Evolutionary conservation across 2,113 vertebrate genomes (phyloP).

Genomic region (Hylia prasina): DNA sequence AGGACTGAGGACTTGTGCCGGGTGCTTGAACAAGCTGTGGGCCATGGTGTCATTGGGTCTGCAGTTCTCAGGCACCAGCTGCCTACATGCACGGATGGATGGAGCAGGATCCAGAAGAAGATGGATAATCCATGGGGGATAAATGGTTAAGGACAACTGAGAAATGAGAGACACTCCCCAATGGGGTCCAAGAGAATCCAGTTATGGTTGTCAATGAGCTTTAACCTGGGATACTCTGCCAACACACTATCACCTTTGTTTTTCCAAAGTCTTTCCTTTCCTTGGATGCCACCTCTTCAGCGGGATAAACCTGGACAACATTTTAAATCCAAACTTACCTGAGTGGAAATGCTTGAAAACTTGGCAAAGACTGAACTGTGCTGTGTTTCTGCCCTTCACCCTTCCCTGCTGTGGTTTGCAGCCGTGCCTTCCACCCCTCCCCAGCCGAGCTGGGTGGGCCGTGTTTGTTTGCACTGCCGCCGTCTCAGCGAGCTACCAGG

Average conservation of each 20-base stretch:
- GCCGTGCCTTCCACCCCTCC: background rate
- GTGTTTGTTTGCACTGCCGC: background rate
- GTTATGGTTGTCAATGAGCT: background rate
- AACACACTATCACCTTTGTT: background rate
- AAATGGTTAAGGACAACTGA: background rate
- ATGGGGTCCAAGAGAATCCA: background rate
- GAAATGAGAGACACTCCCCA: background rate
- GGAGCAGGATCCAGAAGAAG: background rate
- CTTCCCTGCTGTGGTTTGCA: background rate
- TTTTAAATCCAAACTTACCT: background rate
- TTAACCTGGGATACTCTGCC: background rate
- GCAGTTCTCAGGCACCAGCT: background rate
- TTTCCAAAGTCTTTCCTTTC: background rate
- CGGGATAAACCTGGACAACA: background rate
- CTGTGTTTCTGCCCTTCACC: background rate
- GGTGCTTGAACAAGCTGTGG: background rate
- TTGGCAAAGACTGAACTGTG: background rate
- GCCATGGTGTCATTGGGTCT: accelerated
- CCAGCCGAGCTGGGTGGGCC: background rate
- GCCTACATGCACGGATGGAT: background rate
- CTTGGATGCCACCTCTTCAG: background rate
- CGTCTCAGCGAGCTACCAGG: background rate
- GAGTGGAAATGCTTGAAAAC: background rate
- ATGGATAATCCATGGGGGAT: background rate
- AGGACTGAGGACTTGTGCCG: background rate